Base-by-base conservation (phyloP, 2,113 vertebrate species). In the Caretta caretta region DNA sequence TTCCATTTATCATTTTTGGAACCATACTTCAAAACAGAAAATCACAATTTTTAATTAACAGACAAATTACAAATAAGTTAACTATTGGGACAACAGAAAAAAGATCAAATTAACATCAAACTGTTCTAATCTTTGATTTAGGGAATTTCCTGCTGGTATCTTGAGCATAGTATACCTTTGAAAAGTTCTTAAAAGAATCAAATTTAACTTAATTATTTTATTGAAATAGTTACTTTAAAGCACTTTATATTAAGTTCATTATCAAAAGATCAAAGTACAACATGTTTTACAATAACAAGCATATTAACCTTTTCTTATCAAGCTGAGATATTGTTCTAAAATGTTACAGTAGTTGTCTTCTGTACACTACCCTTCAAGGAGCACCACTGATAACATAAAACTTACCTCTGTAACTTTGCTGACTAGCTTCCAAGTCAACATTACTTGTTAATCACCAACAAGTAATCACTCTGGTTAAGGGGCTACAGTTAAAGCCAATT, bases 11-110 rank as follows among this genome's bases (percentile, higher is more conserved):
- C 91, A 50, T 25, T 94, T 17, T 75, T 89, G 86, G 56, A 96
- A 89, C 3, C 14, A 82, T 72, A 93, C 42, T 94, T 91, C 76
- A 93, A 95, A 97, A 91, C 42, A 92, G 72, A 69, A 95, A 88
- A 20, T 46, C 24, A 92, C 24, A 84, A 35, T 87, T 86, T 83
- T 92, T 90, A 89, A 95, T 93, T 90, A 85, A 87, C 86, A 94
- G 87, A 3, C 19, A 95, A 94, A 92, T 8, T 81, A 38, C 17
- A 89, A 91, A 83, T 88, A 93, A 86, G 93, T 94, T 90, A 93
- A 91, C 42, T 87, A 49, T 87, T 97, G 53, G 84, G 8, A 48
- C 14, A 20, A 42, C 27, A 50, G 35, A 19, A 20, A 9, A 69
- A 87, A n/a, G 51, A 80, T 79, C 80, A 83, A 6, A 53, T 90